phyloP scores from a whole-genome alignment of 2,888 invertebrate species.

The Elmis aenea region DNA sequence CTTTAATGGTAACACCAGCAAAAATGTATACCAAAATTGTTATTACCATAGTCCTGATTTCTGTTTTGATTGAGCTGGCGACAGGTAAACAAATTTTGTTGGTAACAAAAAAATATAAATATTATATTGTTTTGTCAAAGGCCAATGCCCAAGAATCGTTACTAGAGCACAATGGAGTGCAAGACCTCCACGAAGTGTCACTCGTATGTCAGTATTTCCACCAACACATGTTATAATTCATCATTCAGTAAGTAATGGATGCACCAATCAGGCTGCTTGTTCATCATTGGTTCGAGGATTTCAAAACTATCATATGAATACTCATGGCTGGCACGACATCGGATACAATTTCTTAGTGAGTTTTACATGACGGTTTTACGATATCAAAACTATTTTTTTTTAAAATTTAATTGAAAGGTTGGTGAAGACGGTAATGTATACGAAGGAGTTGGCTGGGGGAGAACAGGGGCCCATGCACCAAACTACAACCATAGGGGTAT shows the following conservation, averaged over 20 bases:
- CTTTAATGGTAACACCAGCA: too few relatives aligned
- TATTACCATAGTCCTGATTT: too few relatives aligned
- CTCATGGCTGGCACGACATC: conserved; percentile 37
- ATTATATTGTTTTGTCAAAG: too few relatives aligned
- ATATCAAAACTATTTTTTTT: too few relatives aligned
- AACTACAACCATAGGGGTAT: conserved; percentile 56
- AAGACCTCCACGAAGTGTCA: conserved; percentile 22
- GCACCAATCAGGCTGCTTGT: conserved; percentile 40
- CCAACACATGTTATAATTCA: conserved; percentile 45
- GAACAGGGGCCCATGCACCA: conserved; percentile 54
- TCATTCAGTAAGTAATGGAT: conserved; percentile 43
- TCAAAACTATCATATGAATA: conserved; percentile 40
- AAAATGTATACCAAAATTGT: too few relatives aligned
- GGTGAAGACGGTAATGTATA: conserved; percentile 59
- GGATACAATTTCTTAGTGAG: conserved; percentile 44
- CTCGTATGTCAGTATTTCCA: conserved; percentile 34
- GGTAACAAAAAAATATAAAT: too few relatives aligned
- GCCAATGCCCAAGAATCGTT: conserved; percentile 39
- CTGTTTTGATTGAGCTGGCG: too few relatives aligned
- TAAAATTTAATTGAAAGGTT: conserved; percentile 44
- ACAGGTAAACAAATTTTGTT: too few relatives aligned
- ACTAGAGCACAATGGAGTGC: conserved; percentile 46
- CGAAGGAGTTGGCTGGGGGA: conserved; percentile 58
- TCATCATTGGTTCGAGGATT: conserved; percentile 40
- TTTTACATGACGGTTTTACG: conserved; percentile 7